Base-by-base conservation (phyloP, 2,797 vertebrate genomes). In the Okamejei kenojei region DNA sequence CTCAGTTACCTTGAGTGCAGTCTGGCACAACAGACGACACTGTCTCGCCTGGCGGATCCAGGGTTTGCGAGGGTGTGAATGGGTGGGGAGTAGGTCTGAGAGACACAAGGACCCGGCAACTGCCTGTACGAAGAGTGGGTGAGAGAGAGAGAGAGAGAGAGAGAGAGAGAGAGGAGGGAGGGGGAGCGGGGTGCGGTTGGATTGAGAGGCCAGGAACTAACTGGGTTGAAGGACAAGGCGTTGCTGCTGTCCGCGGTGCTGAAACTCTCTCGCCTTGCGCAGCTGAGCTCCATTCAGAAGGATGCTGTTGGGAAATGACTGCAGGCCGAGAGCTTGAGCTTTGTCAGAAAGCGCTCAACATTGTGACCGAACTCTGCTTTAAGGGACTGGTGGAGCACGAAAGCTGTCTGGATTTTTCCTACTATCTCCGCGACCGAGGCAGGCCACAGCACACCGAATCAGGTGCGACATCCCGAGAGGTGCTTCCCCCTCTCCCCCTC, bases 291-390 rank as follows among this genome's bases (percentile, higher is more conserved):
- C 96, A 95, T 96, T 96, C 96, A 96, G 96, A 97, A 99, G 98
- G 98, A 99, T 99, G 98, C 98, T 98, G 97, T 96, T 97, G 98
- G 98, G 98, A 98, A 97, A 99, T 99, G 98, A 97, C 98, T 97
- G 98, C 97, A 97, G 98, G 97, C 98, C 98, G 96, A 97, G 98
- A 99, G 97, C 97, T 98, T 97, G 97, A 98, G 98, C 98, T 99
- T 97, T 99, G 98, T 98, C 97, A 98, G 97, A 98, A 97, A 97
- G 98, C 98, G 95, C 98, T 99, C 95, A 97, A 98, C 96, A 97
- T 99, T 96, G 96, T 99, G 95, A 98, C 98, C 94, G 98, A 99
- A 96, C 98, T 99, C 94, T 99, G 98, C 94, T 98, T 97, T 95
- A 98, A 96, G 94, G 98, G 98, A 94, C 98, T 98, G 95, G 97